Conservation (phyloP, 2,888 invertebrate genomes). For the Cephus runcator region DNA sequence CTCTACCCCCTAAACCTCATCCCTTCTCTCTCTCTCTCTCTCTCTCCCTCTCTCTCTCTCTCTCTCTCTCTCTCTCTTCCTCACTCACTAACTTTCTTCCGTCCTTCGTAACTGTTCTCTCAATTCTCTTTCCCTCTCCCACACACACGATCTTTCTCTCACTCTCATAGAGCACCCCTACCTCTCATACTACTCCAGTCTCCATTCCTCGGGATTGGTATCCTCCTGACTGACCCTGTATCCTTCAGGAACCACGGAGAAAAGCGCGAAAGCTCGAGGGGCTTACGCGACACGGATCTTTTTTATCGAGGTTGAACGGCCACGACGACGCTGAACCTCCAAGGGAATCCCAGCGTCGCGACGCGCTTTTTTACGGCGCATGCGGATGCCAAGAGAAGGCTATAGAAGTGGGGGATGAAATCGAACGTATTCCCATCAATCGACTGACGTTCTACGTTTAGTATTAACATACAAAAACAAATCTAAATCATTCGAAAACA, state of each 20-base stretch:
- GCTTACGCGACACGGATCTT: slow-evolving; percentile 45
- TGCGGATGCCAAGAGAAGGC: slow-evolving; percentile 39
- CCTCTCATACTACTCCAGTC: not conserved
- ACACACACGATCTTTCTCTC: not conserved
- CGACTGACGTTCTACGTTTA: not conserved
- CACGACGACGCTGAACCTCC: slow-evolving; percentile 10
- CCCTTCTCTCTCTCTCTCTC: not conserved
- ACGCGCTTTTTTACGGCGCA: slow-evolving; percentile 53
- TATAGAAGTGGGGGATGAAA: slow-evolving; percentile 17
- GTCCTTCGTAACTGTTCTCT: not conserved
- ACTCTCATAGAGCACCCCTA: not conserved
- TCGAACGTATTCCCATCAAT: not conserved
- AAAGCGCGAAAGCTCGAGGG: slow-evolving; percentile 18
- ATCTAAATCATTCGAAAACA: too few species aligned
- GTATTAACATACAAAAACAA: not conserved
- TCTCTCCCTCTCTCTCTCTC: not conserved
- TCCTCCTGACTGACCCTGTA: not conserved
- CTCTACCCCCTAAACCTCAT: slow-evolving; percentile 15
- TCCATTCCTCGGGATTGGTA: not conserved
- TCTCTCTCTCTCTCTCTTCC: not conserved
- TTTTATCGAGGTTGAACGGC: slow-evolving; percentile 51
- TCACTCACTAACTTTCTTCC: slow-evolving; percentile 9
- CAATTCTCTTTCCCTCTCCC: not conserved
- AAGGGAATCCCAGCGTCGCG: slow-evolving; percentile 19
- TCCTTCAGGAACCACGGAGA: slow-evolving; percentile 17